Evolutionary conservation across 2,888 invertebrate genomes (phyloP), one percentile per base, ranked within the genome.

Genomic region (Acrobasis repandana): DNA sequence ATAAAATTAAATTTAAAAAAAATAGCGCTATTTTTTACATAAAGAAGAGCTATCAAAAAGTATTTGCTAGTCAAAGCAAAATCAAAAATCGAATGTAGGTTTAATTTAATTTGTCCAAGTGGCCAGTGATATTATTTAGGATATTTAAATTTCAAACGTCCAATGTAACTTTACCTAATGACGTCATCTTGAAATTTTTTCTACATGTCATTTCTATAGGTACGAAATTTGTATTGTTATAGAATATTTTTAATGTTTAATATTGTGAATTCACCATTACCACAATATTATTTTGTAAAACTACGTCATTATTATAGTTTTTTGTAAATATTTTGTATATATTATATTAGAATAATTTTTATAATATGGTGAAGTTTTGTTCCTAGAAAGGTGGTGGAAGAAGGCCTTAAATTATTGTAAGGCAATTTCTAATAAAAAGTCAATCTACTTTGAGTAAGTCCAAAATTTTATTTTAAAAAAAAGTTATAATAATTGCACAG

Each of bases 271-370:
- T 43, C 54, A 47, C 47, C 15, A 48, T 59, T 57, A 57, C 56
- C 51, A 56, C 34, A 52, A 52, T 15, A 33, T 57, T 61, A 33
- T 58, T 34, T 47, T 34, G 33, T 48, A 51, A 59, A 62, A 58
- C 62, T 62, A 65, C 57, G 65, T 65, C 65, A 65, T 65, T 65
- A 65, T 15, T 56, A 57, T 65, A 62, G 60, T 49, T 65, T n/a
- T 61, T 59, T 57, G 65, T 65, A 65, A 65, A 65, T 65, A 65
- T 65, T 52, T 61, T 65, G 65, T 65, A 61, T 54, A 65, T 64
- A 65, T 18, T 10, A 58, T 33, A 28, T 48, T 52, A 60, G 16
- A 14, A 34, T 28, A 15, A 36, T 38, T 20, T 48, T 16, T 60
- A 14, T 38, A 54, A 38, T 46, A 60, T 46, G 52, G 52, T 60